Percentiles rank a stretch among this genome's conserved stretches.
These are phyloP conservation scores for Rhinichthys osculus DNA, from an alignment of 2,797 vertebrate genomes.

Conservation along the genomic window DNA sequence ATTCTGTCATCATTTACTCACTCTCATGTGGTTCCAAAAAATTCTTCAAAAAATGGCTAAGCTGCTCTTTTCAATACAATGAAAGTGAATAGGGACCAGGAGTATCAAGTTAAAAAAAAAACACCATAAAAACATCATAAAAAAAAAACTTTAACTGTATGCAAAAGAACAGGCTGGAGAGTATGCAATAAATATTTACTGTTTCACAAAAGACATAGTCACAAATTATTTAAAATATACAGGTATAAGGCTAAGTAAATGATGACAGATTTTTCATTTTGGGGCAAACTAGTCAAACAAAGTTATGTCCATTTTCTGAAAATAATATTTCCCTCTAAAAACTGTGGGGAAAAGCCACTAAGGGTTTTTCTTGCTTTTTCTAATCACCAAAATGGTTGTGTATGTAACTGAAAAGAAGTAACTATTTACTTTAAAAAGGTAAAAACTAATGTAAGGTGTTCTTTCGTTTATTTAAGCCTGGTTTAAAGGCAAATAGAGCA, in stretches of 20 bases:
- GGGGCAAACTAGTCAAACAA: not conserved
- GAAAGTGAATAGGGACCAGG: no score
- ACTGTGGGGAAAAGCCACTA: not conserved
- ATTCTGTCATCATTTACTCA: not conserved
- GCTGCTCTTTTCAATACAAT: not conserved
- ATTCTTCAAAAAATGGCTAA: not conserved
- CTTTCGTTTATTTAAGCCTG: slow-evolving; percentile 34
- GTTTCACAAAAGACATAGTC: not conserved
- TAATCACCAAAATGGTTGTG: not conserved
- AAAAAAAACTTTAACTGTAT: not conserved
- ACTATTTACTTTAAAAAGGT: not conserved
- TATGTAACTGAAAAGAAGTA: not conserved
- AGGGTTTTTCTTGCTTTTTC: not conserved
- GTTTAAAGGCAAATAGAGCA: slow-evolving; percentile 38
- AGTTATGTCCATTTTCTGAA: not conserved
- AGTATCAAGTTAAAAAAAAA: not conserved
- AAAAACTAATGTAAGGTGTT: not conserved
- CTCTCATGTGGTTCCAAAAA: not conserved
- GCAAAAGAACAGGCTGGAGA: not conserved
- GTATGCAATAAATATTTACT: not conserved
- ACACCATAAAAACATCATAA: not conserved
- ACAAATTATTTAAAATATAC: not conserved
- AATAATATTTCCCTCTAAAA: not conserved
- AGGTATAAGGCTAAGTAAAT: not conserved
- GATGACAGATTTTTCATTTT: not conserved